These are phyloP conservation scores for Dunckerocampus dactyliophorus DNA, from an alignment of 2,113 vertebrate genomes.

Conservation along the genomic window DNA sequence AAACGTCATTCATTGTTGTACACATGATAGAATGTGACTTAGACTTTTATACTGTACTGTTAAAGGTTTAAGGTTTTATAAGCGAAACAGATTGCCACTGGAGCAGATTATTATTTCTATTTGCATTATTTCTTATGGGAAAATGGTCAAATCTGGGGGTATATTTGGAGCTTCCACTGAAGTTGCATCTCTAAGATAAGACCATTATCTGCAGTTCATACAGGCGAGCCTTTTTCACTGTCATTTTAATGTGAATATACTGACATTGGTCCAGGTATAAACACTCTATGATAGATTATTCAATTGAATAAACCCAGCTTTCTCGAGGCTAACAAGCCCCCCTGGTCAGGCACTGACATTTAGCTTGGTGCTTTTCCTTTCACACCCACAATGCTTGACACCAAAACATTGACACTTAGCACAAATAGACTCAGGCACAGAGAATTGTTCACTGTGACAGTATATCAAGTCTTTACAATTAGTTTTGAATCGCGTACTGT, in stretches of 20 bases:
- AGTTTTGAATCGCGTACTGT: not conserved
- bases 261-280: not conserved
- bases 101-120: not conserved
- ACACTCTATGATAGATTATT: conserved; percentile 13
- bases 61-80: too few relatives aligned
- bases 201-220: too few relatives aligned
- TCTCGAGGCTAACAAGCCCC: conserved; percentile 33
- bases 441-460: not conserved
- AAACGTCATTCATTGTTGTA: too few relatives aligned
- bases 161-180: not conserved
- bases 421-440: not conserved
- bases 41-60: too few relatives aligned
- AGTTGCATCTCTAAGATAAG: not conserved
- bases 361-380: conserved; percentile 27
- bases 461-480: too few relatives aligned
- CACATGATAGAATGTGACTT: too few relatives aligned
- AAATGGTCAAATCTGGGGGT: too few relatives aligned
- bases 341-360: conserved; percentile 49
- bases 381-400: conserved; percentile 1
- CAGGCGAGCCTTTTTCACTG: not conserved
- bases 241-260: conserved; percentile 7
- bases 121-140: not conserved
- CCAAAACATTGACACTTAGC: conserved; percentile 5
- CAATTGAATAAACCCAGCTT: conserved; percentile 26
- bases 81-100: too few relatives aligned